A percentile compares a stretch with the other conserved stretches of the same genome.
Evolutionary conservation across 2,797 vertebrate species (phyloP).

Genomic region (Notolabrus celidotus): DNA sequence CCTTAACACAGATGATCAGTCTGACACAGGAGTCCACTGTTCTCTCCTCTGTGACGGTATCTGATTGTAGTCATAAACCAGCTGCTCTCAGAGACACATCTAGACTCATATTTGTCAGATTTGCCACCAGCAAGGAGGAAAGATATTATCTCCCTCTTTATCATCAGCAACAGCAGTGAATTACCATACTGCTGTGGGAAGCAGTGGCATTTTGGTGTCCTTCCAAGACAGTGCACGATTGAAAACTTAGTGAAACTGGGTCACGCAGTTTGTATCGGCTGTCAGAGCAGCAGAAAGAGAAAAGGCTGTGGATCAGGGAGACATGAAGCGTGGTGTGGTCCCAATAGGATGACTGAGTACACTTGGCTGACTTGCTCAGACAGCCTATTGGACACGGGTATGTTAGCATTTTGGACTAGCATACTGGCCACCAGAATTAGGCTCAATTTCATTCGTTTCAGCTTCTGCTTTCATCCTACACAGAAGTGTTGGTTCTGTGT

Average conservation of each 20-base stretch:
- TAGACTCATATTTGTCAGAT: constrained; percentile 35
- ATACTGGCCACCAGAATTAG: constrained; percentile 40
- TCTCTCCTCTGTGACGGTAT: constrained; percentile 19
- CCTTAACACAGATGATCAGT: constrained; percentile 24
- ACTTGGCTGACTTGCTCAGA: constrained; percentile 44
- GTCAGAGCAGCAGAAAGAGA: constrained; percentile 49
- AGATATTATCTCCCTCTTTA: constrained; percentile 61
- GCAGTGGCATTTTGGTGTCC: constrained; percentile 58
- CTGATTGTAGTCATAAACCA: not conserved
- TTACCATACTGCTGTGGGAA: constrained; percentile 52
- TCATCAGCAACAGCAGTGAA: constrained; percentile 52
- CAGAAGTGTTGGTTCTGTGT: constrained; percentile 18
- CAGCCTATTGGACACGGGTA: constrained; percentile 23
- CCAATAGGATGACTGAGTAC: constrained; percentile 47
- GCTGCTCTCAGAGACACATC: not conserved
- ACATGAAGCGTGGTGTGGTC: constrained; percentile 23
- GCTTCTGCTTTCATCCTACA: constrained; percentile 25
- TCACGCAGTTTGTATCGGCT: constrained; percentile 51
- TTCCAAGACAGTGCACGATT: constrained; percentile 45
- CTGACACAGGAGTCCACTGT: constrained; percentile 16
- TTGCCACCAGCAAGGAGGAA: constrained; percentile 39
- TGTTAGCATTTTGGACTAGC: constrained; percentile 23
- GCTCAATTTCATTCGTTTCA: constrained; percentile 31
- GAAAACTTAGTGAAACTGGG: constrained; percentile 67
- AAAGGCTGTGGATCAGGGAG: constrained; percentile 39